Percentiles rank a stretch among this genome's conserved stretches.
phyloP scores from a whole-genome alignment of 37 sponge, comb jelly and placozoan genomes.

The Ianthella basta region DNA sequence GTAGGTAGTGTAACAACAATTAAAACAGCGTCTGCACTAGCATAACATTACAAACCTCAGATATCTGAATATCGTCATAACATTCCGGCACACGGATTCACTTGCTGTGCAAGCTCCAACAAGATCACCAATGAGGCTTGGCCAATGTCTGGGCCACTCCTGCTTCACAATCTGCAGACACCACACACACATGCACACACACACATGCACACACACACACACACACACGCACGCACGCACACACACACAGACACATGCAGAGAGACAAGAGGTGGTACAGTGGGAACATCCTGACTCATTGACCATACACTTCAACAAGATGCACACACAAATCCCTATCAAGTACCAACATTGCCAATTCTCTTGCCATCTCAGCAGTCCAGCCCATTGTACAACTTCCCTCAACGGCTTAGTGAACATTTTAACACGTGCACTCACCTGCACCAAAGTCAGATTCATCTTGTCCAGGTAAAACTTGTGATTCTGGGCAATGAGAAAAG shows the following conservation, averaged over 20 bases:
- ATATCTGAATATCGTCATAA: conserved; percentile 93
- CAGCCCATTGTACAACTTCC: neutral
- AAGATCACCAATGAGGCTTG: conserved; percentile 92
- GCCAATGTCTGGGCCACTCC: conserved; percentile 99
- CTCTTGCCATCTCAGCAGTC: neutral
- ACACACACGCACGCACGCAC: neutral
- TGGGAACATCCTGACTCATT: too few relatives aligned
- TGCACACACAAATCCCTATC: neutral
- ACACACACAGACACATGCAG: neutral
- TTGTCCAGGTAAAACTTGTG: conserved; percentile 89
- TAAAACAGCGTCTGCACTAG: too few relatives aligned
- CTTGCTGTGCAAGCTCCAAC: conserved; percentile 94
- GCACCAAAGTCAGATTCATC: conserved; percentile 91
- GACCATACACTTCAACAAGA: too few relatives aligned
- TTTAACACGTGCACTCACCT: conserved; percentile 56
- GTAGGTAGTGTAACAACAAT: too few relatives aligned
- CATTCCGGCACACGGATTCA: conserved; percentile 95
- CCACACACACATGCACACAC: neutral
- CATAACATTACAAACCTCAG: too few relatives aligned
- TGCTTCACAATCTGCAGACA: conserved; percentile 95
- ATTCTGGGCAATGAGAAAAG: neutral
- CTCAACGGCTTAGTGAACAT: neutral
- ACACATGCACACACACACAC: neutral
- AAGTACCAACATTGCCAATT: neutral
- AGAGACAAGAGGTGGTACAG: too few relatives aligned